phyloP scores from a whole-genome alignment of 2,888 invertebrate species.

The Congeria kusceri region DNA sequence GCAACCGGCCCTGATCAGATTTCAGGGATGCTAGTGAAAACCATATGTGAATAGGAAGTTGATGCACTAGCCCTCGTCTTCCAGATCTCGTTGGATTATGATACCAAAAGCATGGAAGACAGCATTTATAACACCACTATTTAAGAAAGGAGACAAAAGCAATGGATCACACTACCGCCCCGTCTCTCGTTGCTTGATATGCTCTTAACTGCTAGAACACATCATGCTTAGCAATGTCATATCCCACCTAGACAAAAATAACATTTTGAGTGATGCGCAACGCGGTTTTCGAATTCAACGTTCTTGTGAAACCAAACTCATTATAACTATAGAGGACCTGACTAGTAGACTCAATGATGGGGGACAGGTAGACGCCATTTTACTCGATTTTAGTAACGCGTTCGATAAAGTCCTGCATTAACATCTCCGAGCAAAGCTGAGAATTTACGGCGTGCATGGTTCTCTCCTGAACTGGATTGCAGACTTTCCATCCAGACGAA shows the following conservation, averaged over 20 bases:
- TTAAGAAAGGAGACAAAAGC: neutral
- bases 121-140: neutral
- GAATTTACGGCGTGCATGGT: neutral
- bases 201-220: neutral
- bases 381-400: neutral
- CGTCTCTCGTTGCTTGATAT: neutral
- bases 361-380: neutral
- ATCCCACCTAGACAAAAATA: neutral
- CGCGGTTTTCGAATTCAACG: no score
- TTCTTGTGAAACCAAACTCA: neutral
- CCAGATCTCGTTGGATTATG: neutral
- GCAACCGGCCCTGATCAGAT: neutral
- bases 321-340: neutral
- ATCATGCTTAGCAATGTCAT: neutral
- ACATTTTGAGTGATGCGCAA: no score
- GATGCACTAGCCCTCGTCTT: neutral
- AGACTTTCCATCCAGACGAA: neutral
- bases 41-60: neutral
- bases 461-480: neutral
- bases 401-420: neutral
- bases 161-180: neutral
- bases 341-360: neutral
- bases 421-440: neutral
- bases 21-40: neutral
- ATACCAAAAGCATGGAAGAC: neutral